Evolutionary conservation across 2,797 vertebrate species (phyloP), one percentile per base, ranked within the genome.

Genomic region (Leptoclinus maculatus): DNA sequence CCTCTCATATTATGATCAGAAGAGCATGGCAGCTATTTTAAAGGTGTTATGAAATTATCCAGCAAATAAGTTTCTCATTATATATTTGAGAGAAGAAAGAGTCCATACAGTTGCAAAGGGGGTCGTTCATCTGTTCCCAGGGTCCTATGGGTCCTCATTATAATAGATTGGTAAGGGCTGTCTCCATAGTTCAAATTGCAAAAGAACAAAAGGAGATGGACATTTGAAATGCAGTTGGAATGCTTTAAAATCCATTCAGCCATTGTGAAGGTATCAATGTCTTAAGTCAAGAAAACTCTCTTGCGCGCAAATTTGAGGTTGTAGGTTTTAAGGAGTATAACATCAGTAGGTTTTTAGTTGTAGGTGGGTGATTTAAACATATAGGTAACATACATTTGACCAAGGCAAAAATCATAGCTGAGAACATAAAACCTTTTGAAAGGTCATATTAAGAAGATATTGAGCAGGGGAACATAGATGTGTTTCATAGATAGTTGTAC

Each of bases 1-100:
- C 49, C 51, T 57, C 39, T 36, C 45, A 68, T 74, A 74, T 59
- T 66, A 43, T 59, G 12, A 65, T 21, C 10, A 64, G 14, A 32
- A 51, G 47, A 71, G 9, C 25, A 43, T 38, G 54, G 45, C 5
- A 6, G 17, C 16, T 64, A 23, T 66, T 71, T 60, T 8, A 54
- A 60, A 41, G 23, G 1, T 2, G 45, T 5, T 36, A 4, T 29
- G 47, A 29, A 64, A 43, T 66, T 2, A 41, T 54, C 2, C 8
- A 36, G 4, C 5, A 45, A 51, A 36, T 36, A 1, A 17, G 16
- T 54, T 34, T 59, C 4, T 39, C 12, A 73, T 43, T 43, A 59
- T 58, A 71, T 23, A 27, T 68, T 21, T 29, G 2, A n/a, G 3
- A 17, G 41, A 11, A 16, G 3, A 56, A 39, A 27, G 17, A 23